Evolutionary conservation across 2,113 vertebrate genomes (phyloP).

Genomic region (Coptodon rendalli): DNA sequence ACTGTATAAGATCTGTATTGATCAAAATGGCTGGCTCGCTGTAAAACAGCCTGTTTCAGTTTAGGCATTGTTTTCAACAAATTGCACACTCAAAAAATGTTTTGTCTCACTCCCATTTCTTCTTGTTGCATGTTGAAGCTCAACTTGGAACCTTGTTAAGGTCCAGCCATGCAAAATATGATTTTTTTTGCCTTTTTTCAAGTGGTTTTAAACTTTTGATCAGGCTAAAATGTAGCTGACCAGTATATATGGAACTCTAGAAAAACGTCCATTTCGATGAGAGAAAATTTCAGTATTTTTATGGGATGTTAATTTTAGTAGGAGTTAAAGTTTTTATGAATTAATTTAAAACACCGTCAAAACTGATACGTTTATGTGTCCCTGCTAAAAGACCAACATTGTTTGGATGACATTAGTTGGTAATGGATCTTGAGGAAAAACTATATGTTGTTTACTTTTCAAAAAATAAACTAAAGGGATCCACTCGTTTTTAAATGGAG

Average conservation of each 20-base stretch:
- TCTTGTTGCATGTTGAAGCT: background rate
- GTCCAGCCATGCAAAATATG: background rate
- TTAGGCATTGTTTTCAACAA: background rate
- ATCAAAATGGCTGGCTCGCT: background rate
- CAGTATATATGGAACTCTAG: background rate
- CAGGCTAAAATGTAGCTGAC: background rate
- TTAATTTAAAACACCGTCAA: background rate
- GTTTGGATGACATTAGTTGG: background rate
- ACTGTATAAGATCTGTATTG: background rate
- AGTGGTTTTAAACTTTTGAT: background rate
- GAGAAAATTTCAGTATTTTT: background rate
- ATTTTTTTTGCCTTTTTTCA: background rate
- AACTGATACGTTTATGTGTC: accelerated
- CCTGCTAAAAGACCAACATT: background rate
- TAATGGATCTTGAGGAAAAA: background rate
- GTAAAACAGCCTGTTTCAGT: background rate
- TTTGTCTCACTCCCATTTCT: background rate
- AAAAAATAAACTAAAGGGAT: background rate
- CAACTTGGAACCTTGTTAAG: background rate
- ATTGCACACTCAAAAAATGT: background rate
- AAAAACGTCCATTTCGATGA: background rate
- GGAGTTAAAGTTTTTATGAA: background rate
- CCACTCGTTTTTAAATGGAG: background rate
- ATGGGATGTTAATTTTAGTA: background rate
- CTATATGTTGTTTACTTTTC: background rate